A percentile compares a stretch with the other conserved stretches of the same genome.
These are phyloP conservation scores for Pipistrellus nathusii DNA, from an alignment of 2,797 vertebrate species.

Conservation along the genomic window DNA sequence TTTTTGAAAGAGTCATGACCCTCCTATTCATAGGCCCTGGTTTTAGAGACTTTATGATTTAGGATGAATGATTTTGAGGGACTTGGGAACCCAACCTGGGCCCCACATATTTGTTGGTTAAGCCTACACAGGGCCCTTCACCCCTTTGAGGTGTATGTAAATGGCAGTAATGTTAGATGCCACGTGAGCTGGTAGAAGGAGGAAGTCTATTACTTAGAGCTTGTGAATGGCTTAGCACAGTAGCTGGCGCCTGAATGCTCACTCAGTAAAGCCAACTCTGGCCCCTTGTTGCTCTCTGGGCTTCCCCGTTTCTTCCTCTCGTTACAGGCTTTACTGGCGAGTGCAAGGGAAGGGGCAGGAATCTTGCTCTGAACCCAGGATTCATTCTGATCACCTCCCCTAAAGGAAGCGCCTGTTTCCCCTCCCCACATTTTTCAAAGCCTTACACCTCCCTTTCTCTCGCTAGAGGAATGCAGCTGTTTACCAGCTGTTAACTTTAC, in stretches of 20 bases:
- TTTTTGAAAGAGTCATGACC: background rate
- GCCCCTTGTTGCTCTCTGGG: background rate
- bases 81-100: background rate
- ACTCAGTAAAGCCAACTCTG: background rate
- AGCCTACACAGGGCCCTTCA: background rate
- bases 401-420: background rate
- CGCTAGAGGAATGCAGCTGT: slow-evolving; percentile 51
- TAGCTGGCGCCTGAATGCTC: background rate
- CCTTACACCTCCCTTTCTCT: background rate
- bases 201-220: background rate
- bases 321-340: background rate
- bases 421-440: background rate
- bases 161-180: background rate
- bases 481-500: slow-evolving; percentile 66
- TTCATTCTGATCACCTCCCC: background rate
- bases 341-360: background rate
- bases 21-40: background rate
- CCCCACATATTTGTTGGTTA: background rate
- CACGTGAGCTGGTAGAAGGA: background rate
- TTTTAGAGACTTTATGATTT: background rate
- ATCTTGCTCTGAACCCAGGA: slow-evolving; percentile 4
- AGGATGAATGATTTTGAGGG: background rate
- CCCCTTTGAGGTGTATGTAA: background rate
- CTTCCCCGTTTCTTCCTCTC: background rate
- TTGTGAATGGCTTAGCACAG: background rate